Base-by-base conservation (phyloP, 2,888 invertebrate genomes). In the Dryobotodes eremita region DNA sequence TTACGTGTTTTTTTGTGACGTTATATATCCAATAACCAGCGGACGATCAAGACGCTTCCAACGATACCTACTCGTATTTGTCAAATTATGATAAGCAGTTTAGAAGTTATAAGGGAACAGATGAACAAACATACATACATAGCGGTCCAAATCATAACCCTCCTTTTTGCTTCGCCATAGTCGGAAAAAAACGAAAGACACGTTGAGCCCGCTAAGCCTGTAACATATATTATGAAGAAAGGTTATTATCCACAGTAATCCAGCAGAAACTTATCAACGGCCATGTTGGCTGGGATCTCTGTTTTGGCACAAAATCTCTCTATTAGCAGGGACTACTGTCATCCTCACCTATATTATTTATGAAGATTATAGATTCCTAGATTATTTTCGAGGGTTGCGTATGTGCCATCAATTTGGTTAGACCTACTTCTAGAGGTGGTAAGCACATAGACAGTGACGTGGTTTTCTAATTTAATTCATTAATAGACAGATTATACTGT, bases 181-280 rank as follows among this genome's bases (percentile, higher is more conserved):
- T 81, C 68, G 59, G 62, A 82, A 65, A 85, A 64, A 53, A 53
- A 50, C 42, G 17, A 53, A 26, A 7, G 57, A n/a, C 53, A 77
- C 3, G 53, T 86, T 77, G 70, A 86, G 5, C 79, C 70, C 6
- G 26, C 20, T 83, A 77, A 86, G 64, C 70, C 71, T 26, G 13
- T 42, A 53, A 86, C 77, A 71, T 42, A 73, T 36, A 36, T 36
- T 36, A 36, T 53, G 55, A 46, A 77, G 65, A 61, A 62, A 77
- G 46, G 83, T 65, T 82, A 75, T 75, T 75, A 82, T 77, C 72
- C 53, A n/a, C 42, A 13, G 20, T 71, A 86, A 77, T 62, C 83
- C 79, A 10, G 17, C 20, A 36, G 23, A 61, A 76, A 71, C 62
- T 65, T 76, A 71, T 76, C 69, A 70, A 53, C 64, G 69, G 48